phyloP scores from a whole-genome alignment of 2,113 vertebrate species.

The Carassius gibelio region DNA sequence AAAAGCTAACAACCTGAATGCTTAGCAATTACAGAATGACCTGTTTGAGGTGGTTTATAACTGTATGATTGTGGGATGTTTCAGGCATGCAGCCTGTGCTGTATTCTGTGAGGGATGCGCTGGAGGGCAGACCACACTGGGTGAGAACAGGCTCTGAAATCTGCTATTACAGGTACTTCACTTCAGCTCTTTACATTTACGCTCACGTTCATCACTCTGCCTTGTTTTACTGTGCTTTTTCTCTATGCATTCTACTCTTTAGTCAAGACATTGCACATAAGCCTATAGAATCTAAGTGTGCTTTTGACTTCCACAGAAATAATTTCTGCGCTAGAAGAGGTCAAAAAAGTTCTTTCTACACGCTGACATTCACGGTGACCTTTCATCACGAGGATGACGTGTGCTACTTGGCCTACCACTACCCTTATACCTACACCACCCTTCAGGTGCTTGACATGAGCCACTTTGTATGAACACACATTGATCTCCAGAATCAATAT shows the following conservation, averaged over 20 bases:
- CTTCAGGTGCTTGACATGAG: slow-evolving; percentile 79
- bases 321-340: slow-evolving; percentile 73
- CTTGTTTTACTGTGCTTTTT: background rate
- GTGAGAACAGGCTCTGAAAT: slow-evolving; percentile 83
- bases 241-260: background rate
- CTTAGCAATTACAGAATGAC: slow-evolving; percentile 1
- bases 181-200: background rate
- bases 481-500: background rate
- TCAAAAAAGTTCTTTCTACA: slow-evolving; percentile 76
- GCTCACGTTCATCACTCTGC: background rate
- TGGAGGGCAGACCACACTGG: slow-evolving; percentile 85
- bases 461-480: background rate
- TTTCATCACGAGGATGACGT: slow-evolving; percentile 86
- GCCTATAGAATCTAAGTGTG: background rate
- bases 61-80: slow-evolving; percentile 38
- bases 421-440: slow-evolving; percentile 88
- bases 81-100: slow-evolving; percentile 91
- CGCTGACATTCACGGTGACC: slow-evolving; percentile 82
- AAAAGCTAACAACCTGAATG: background rate
- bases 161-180: slow-evolving; percentile 86
- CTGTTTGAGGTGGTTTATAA: slow-evolving; percentile 6
- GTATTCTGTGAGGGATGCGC: slow-evolving; percentile 89
- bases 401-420: slow-evolving; percentile 94
- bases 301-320: slow-evolving; percentile 76
- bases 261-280: background rate